Evolutionary conservation across 1,140 invertebrate species (phyloP), one percentile per base, ranked within the genome.

Genomic region (Pristionchus pacificus): DNA sequence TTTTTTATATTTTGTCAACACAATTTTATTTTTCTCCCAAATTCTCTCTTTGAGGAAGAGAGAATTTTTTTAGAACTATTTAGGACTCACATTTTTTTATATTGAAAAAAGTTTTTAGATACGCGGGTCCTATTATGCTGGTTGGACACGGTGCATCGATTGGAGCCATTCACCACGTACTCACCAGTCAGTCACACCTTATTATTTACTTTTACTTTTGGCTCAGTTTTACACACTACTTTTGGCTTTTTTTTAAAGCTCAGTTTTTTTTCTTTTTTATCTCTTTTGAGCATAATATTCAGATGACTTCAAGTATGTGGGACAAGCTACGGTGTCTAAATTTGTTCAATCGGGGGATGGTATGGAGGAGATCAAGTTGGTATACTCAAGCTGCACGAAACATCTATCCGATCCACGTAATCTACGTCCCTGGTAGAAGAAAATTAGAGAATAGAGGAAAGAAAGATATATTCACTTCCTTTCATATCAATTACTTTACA

Each of bases 91-190:
- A 25, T 60, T 13, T 19, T 61, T n/a, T 2, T 24, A 73, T 64
- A 19, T 33, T 19, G 62, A 76, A 25, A 49, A 27, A 55, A 15
- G 61, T 71, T 15, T 33, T 70, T 19, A 25, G 60, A 55, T 72
- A 15, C 75, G 28, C 30, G 77, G 78, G 68, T 24, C 69, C 73
- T 1, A 75, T 79, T 38, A 60, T 83, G 6, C 65, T 81, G 0
- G 75, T 81, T 25, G 74, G 70, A 2, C 80, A 81, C 65, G 80
- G 82, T 10, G 76, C 82, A 14, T 71, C 79, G 14, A 83, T 84
- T 63, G 80, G 79, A 0, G 81, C 79, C 27, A 70, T 83, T 32
- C 79, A 84, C 61, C 70, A 82, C 65, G 70, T 80, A 1, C 63
- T 84, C 14, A 68, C 49, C 32, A 19, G 38, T 49, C 6, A 19